Conservation (phyloP, 2,797 vertebrate species). For the Pogonophryne albipinna region DNA sequence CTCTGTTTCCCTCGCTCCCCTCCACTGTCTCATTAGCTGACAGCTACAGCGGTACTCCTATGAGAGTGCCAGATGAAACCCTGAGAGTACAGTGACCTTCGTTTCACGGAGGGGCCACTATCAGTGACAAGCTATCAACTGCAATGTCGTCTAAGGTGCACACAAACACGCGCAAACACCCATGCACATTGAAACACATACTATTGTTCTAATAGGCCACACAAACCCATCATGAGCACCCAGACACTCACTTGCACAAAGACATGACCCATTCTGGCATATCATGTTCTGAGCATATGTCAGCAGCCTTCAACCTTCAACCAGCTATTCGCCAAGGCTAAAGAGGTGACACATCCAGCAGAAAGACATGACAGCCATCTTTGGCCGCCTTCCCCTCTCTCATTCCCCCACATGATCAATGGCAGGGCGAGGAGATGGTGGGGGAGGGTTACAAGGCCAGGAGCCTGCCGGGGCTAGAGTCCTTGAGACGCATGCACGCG, state of each 20-base stretch:
- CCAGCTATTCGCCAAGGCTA: conserved; percentile 70
- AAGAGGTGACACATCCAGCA: conserved; percentile 69
- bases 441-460: conserved; percentile 38
- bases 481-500: conserved; percentile 69
- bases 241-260: conserved; percentile 25
- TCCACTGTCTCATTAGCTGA: conserved; percentile 79
- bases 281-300: conserved; percentile 58
- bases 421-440: conserved; percentile 28
- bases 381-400: conserved; percentile 37
- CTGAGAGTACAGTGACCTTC: conserved; percentile 80
- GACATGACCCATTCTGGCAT: conserved; percentile 33
- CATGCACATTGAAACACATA: conserved; percentile 42
- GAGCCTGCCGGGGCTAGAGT: conserved; percentile 45
- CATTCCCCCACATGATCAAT: conserved; percentile 62
- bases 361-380: conserved; percentile 65
- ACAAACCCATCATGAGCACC: conserved; percentile 18
- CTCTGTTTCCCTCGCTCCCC: conserved; percentile 47
- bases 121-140: conserved; percentile 85
- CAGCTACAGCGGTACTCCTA: conserved; percentile 74
- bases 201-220: conserved; percentile 29
- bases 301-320: conserved; percentile 75
- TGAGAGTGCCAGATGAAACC: conserved; percentile 81
- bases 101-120: conserved; percentile 74
- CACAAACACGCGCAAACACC: conserved; percentile 5
- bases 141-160: conserved; percentile 57